Percentiles rank a stretch among this genome's conserved stretches.
Evolutionary conservation across 2,888 invertebrate species (phyloP).

Genomic region (Encarsia formosa): DNA sequence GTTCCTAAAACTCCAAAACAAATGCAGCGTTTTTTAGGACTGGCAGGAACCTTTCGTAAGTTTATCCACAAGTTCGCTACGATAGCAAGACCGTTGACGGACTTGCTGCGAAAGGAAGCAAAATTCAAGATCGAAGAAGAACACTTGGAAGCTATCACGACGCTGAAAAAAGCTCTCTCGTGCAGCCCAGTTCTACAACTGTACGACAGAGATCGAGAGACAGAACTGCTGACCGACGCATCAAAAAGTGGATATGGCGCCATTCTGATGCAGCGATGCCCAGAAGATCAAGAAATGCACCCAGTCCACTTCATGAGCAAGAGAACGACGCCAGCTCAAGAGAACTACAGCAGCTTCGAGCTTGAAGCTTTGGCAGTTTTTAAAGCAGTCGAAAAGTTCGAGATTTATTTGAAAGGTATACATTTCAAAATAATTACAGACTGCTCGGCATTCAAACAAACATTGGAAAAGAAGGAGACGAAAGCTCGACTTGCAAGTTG

Average conservation of each 20-base stretch:
- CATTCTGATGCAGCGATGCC: not conserved
- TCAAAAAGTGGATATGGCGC: not conserved
- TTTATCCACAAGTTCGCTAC: constrained; percentile 16
- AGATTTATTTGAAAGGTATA: constrained; percentile 23
- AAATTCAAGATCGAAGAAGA: no score
- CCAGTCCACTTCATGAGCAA: no score
- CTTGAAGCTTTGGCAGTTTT: constrained; percentile 22
- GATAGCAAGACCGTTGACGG: not conserved
- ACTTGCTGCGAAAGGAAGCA: not conserved
- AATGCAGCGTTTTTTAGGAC: constrained; percentile 19
- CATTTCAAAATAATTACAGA: constrained; percentile 27
- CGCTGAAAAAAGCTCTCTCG: not conserved
- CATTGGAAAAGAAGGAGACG: constrained; percentile 17
- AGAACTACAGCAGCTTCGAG: not conserved
- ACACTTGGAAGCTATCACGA: not conserved
- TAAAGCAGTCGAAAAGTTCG: no score
- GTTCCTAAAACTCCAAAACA: constrained; percentile 14
- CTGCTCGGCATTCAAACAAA: constrained; percentile 18
- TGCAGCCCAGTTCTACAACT: not conserved
- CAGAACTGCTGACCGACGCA: no score
- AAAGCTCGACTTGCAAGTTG: constrained; percentile 22
- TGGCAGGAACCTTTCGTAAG: not conserved
- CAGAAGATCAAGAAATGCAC: not conserved
- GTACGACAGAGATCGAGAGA: no score
- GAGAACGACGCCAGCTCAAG: not conserved